phyloP scores from a whole-genome alignment of 2,888 invertebrate species.

The Rhagonycha fulva region DNA sequence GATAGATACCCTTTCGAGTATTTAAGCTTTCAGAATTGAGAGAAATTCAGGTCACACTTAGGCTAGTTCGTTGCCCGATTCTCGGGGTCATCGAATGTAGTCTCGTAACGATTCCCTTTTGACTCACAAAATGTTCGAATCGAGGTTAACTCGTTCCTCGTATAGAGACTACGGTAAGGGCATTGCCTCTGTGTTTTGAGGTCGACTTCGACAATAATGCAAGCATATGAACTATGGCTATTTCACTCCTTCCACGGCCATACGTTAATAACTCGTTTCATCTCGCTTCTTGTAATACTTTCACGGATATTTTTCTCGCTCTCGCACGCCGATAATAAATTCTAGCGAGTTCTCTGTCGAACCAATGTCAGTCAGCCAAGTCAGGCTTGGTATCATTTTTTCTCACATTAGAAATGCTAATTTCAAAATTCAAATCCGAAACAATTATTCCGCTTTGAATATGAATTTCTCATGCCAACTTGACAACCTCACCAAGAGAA shows the following conservation, averaged over 20 bases:
- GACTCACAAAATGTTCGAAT: conserved; percentile 44
- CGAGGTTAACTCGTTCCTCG: conserved; percentile 48
- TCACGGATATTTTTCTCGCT: neutral
- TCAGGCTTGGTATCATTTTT: neutral
- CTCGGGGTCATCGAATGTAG: conserved; percentile 43
- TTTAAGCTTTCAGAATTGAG: conserved; percentile 24
- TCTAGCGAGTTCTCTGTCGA: conserved; percentile 22
- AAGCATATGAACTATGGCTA: conserved; percentile 27
- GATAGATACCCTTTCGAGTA: conserved; percentile 9
- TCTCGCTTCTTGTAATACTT: conserved; percentile 10
- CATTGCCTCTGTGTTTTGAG: conserved; percentile 56
- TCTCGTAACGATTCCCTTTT: conserved; percentile 34
- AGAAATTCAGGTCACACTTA: conserved; percentile 47
- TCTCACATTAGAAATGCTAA: neutral
- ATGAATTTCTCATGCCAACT: conserved; percentile 3
- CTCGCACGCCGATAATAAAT: neutral
- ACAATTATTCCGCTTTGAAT: neutral
- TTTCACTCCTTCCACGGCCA: conserved; percentile 30
- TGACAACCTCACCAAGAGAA: conserved; percentile 8
- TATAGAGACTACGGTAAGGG: conserved; percentile 46
- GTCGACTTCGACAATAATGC: conserved; percentile 44
- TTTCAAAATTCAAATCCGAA: neutral
- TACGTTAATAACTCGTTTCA: conserved; percentile 7
- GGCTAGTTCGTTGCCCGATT: conserved; percentile 55
- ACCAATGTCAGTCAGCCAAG: conserved; percentile 19